Evolutionary conservation across 2,113 vertebrate genomes (phyloP).

Genomic region (Melanocharis versteri): DNA sequence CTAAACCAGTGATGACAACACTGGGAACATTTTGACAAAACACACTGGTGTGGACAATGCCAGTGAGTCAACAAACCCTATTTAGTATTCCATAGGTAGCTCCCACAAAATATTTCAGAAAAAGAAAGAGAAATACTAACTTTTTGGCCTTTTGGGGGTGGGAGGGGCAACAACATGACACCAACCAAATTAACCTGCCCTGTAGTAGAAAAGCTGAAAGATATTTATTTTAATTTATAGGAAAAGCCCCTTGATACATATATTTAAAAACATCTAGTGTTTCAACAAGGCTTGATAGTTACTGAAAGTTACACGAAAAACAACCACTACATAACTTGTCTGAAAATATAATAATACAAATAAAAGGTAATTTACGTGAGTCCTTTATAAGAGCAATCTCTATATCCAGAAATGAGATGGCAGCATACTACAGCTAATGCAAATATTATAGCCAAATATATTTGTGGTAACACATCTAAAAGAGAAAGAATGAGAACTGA

Average conservation of each 20-base stretch:
- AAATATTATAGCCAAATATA: background rate
- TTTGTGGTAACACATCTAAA: background rate
- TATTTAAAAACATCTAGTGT: background rate
- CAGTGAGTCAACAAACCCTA: background rate
- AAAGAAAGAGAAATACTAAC: background rate
- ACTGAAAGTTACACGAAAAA: background rate
- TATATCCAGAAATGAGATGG: background rate
- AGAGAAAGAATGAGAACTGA: slow-evolving; percentile 2
- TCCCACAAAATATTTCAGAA: background rate
- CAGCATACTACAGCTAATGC: background rate
- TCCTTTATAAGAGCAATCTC: background rate
- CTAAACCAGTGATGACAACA: background rate
- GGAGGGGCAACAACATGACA: background rate
- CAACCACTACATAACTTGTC: background rate
- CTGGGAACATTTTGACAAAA: background rate
- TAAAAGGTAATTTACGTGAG: background rate
- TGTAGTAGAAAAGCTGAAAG: background rate
- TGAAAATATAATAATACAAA: background rate
- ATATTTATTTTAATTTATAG: background rate
- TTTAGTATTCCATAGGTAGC: background rate
- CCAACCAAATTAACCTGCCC: background rate
- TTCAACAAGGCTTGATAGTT: background rate
- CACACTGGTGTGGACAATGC: background rate
- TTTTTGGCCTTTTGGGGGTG: background rate
- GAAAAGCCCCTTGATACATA: background rate